phyloP scores from a whole-genome alignment of 2,888 invertebrate genomes.

The Kuschelorhynchus macadamiae region DNA sequence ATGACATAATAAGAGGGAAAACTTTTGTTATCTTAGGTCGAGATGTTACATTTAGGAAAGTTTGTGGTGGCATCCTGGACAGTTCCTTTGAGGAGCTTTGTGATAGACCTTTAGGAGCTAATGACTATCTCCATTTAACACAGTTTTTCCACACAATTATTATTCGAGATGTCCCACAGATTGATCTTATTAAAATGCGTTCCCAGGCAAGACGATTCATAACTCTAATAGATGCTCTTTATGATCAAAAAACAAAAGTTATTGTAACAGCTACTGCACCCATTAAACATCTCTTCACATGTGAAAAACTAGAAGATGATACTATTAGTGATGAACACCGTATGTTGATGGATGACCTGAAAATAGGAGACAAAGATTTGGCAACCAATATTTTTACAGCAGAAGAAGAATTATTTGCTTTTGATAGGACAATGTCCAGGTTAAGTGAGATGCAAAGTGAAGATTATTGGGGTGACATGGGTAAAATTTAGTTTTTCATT shows the following conservation, averaged over 20 bases:
- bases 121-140: conserved; percentile 93
- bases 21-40: conserved; percentile 91
- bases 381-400: conserved; percentile 95
- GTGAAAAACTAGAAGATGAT: conserved; percentile 66
- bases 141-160: conserved; percentile 97
- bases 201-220: conserved; percentile 96
- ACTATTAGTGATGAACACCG: conserved; percentile 79
- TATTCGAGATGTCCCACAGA: conserved; percentile 88
- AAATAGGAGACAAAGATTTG: conserved; percentile 81
- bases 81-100: conserved; percentile 92
- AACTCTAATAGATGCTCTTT: conserved; percentile 95
- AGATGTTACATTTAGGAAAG: conserved; percentile 87
- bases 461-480: conserved; percentile 85
- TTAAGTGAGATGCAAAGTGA: conserved; percentile 96
- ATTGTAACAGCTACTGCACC: conserved; percentile 88
- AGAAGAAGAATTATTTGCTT: conserved; percentile 98
- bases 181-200: conserved; percentile 80
- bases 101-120: conserved; percentile 91
- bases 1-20: conserved; percentile 87
- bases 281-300: conserved; percentile 81
- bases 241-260: conserved; percentile 91
- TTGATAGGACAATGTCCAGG: conserved; percentile 93
- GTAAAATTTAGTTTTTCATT: conserved; percentile 21
- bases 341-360: conserved; percentile 95
- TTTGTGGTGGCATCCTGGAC: conserved; percentile 94